A percentile compares a stretch with the other conserved stretches of the same genome.
Evolutionary conservation across 2,888 invertebrate genomes (phyloP).

Genomic region (Nymphalis polychloros): DNA sequence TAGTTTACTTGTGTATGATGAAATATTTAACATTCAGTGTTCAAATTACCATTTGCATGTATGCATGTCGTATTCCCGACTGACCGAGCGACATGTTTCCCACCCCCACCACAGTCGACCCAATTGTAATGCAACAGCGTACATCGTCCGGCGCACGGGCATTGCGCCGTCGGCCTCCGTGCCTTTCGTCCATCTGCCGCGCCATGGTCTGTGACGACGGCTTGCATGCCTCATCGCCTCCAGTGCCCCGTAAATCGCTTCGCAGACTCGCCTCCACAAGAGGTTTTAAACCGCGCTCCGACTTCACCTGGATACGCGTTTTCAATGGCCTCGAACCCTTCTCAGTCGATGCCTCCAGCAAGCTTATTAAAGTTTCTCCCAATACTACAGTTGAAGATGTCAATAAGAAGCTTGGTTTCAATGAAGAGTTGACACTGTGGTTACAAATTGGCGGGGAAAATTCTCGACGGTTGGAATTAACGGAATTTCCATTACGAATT

Average conservation of each 20-base stretch:
- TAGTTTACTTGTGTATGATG: slow-evolving; percentile 10
- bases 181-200: slow-evolving; percentile 51
- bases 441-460: slow-evolving; percentile 81
- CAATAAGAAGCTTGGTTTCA: slow-evolving; percentile 74
- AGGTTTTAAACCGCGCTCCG: slow-evolving; percentile 67
- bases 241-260: slow-evolving; percentile 71
- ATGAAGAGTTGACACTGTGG: slow-evolving; percentile 76
- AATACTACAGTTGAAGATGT: slow-evolving; percentile 81
- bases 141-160: slow-evolving; percentile 58
- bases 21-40: slow-evolving; percentile 15
- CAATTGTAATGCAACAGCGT: slow-evolving; percentile 75
- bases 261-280: slow-evolving; percentile 78
- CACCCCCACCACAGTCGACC: slow-evolving; percentile 78
- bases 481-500: slow-evolving; percentile 82
- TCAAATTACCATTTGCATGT: slow-evolving; percentile 59
- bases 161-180: slow-evolving; percentile 60
- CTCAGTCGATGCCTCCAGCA: slow-evolving; percentile 76
- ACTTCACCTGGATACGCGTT: slow-evolving; percentile 83
- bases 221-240: slow-evolving; percentile 77
- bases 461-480: slow-evolving; percentile 76
- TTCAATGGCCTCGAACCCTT: slow-evolving; percentile 81
- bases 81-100: slow-evolving; percentile 77
- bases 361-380: slow-evolving; percentile 80
- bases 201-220: slow-evolving; percentile 77
- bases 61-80: slow-evolving; percentile 71